Percentiles rank a stretch among this genome's conserved stretches.
phyloP scores from a whole-genome alignment of 92 coral and sea anemone species.

The Porites cylindrica region DNA sequence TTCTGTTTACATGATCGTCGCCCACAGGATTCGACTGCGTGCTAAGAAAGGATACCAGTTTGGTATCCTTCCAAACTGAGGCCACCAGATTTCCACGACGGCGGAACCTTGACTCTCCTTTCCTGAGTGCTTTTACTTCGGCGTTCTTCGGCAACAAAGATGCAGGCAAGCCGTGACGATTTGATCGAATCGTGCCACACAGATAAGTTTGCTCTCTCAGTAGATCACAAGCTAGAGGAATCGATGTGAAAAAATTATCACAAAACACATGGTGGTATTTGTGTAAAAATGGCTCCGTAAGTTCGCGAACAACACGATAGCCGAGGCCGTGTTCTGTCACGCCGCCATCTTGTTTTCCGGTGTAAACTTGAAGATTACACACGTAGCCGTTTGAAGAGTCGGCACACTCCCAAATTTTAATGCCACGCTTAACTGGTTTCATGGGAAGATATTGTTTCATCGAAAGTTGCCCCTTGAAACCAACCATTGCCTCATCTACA shows the following conservation, averaged over 20 bases:
- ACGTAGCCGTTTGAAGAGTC: constrained; percentile 15
- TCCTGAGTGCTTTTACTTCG: constrained; percentile 19
- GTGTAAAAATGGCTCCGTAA: neutral
- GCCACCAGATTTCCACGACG: constrained; percentile 34
- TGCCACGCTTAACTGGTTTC: constrained; percentile 38
- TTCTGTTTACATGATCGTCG: constrained; percentile 34
- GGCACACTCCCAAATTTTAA: constrained; percentile 26
- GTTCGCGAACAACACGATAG: constrained; percentile 20
- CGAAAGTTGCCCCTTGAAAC: neutral
- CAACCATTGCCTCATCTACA: constrained; percentile 26
- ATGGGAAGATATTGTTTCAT: constrained; percentile 35
- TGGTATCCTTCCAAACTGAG: constrained; percentile 60
- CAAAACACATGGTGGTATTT: constrained; percentile 46
- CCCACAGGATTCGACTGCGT: constrained; percentile 53
- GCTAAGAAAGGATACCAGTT: constrained; percentile 36
- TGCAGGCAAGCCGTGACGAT: constrained; percentile 28
- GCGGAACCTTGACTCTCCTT: constrained; percentile 41
- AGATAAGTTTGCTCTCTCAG: constrained; percentile 24
- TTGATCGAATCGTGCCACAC: neutral
- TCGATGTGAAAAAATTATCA: constrained; percentile 48
- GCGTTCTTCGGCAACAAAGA: neutral
- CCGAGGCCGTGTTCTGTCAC: neutral
- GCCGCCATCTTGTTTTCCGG: neutral
- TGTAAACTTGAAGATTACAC: constrained; percentile 24
- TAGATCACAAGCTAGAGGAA: constrained; percentile 9